Evolutionary conservation across 2,797 vertebrate species (phyloP).

Genomic region (Coregonus suidteri): DNA sequence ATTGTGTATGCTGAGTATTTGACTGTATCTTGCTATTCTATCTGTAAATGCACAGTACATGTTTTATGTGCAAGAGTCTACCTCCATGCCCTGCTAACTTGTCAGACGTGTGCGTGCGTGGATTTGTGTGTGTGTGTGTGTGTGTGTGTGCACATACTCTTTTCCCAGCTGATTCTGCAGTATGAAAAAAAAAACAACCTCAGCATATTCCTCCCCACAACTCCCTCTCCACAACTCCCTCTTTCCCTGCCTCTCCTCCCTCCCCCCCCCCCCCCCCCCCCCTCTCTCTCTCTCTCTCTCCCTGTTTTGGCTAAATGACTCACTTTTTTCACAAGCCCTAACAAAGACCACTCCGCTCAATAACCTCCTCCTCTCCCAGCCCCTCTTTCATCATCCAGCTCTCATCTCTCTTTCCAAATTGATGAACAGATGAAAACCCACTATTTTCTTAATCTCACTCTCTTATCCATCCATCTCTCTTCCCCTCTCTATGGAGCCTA

Average conservation of each 20-base stretch:
- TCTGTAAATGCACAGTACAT: not conserved
- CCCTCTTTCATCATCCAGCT: not conserved
- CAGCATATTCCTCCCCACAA: conserved; percentile 68
- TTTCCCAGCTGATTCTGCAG: conserved; percentile 72
- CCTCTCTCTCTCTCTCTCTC: no score
- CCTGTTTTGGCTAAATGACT: conserved; percentile 64
- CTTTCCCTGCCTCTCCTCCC: conserved; percentile 10
- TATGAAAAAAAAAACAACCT: conserved; percentile 63
- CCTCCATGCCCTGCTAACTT: not conserved
- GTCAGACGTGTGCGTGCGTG: not conserved
- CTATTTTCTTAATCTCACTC: not conserved
- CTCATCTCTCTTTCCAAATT: conserved; percentile 46
- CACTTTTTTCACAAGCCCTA: conserved; percentile 56
- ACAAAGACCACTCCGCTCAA: conserved; percentile 61
- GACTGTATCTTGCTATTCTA: not conserved
- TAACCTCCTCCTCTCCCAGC: conserved; percentile 31
- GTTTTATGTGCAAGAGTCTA: not conserved
- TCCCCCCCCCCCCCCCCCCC: no score
- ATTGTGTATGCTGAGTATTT: conserved; percentile 10
- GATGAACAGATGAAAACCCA: conserved; percentile 26
- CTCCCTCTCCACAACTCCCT: conserved; percentile 6
- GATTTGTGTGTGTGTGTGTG: conserved; percentile 3
- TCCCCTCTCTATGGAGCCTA: not conserved
- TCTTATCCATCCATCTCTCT: conserved; percentile 2
- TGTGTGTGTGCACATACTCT: conserved; percentile 9